Conservation (phyloP, 2,113 vertebrate species). For the Elgaria multicarinata region DNA sequence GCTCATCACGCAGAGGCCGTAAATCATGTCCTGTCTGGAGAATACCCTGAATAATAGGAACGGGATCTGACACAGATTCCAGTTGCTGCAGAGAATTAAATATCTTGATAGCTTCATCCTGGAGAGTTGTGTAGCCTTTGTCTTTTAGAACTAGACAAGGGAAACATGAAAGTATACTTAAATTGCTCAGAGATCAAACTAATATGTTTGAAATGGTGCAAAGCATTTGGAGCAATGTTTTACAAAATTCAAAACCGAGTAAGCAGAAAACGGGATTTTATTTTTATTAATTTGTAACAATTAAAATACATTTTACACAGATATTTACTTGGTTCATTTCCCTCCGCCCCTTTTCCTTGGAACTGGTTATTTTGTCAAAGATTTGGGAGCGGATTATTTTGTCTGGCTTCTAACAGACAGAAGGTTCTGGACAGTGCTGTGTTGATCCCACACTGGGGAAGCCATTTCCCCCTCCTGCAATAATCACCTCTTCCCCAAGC, state of each 20-base stretch:
- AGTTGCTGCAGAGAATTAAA: constrained; percentile 94
- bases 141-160: constrained; percentile 80
- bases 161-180: constrained; percentile 3
- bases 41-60: constrained; percentile 90
- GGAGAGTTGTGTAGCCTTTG: constrained; percentile 90
- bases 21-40: constrained; percentile 93
- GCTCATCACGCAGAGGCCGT: constrained; percentile 89
- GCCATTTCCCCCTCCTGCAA: too few species aligned
- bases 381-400: background rate
- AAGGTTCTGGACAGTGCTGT: background rate
- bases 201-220: background rate
- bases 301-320: background rate
- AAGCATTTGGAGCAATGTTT: background rate
- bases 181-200: background rate
- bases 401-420: background rate
- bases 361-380: background rate
- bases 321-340: background rate
- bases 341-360: background rate
- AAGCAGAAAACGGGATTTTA: background rate
- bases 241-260: background rate
- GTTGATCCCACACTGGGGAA: background rate
- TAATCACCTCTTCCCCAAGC: background rate
- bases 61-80: constrained; percentile 88
- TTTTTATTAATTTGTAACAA: background rate
- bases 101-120: constrained; percentile 93